phyloP scores from a whole-genome alignment of 1,140 invertebrate genomes.

The Pristionchus pacificus region DNA sequence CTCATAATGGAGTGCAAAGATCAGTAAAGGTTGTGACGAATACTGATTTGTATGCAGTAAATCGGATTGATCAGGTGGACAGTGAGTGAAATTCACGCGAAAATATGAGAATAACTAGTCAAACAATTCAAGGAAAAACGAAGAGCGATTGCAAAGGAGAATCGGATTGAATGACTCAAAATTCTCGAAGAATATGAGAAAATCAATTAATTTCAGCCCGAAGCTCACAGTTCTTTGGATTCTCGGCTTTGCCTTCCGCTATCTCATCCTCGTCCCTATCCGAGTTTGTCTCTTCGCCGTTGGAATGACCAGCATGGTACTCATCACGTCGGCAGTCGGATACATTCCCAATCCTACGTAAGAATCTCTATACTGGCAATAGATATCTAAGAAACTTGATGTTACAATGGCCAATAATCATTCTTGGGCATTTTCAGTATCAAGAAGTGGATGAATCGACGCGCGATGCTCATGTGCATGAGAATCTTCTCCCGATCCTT shows the following conservation, averaged over 20 bases:
- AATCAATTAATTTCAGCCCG: conserved; percentile 53
- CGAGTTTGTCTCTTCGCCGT: conserved; percentile 48
- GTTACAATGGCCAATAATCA: background rate
- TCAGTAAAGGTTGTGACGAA: too few relatives aligned
- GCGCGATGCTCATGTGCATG: conserved; percentile 74
- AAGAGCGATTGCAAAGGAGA: too few relatives aligned
- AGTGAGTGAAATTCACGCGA: too few relatives aligned
- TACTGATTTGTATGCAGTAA: too few relatives aligned
- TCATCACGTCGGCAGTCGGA: conserved; percentile 50
- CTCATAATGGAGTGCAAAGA: too few relatives aligned
- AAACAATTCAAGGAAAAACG: too few relatives aligned
- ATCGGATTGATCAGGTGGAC: too few relatives aligned
- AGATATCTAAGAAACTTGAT: background rate
- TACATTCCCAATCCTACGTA: conserved; percentile 44
- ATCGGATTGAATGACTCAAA: too few relatives aligned
- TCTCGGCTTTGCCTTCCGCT: conserved; percentile 50
- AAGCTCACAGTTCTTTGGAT: conserved; percentile 47
- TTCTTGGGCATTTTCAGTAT: conserved; percentile 53
- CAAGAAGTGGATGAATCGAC: conserved; percentile 74
- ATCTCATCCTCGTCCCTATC: conserved; percentile 46
- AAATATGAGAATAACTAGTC: too few relatives aligned
- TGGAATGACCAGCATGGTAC: conserved; percentile 42
- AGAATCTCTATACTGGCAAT: conserved; percentile 8
- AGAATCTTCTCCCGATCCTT: conserved; percentile 45
- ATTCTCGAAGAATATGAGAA: too few relatives aligned